Evolutionary conservation across 2,888 invertebrate genomes (phyloP).

Genomic region (Philonicus albiceps): DNA sequence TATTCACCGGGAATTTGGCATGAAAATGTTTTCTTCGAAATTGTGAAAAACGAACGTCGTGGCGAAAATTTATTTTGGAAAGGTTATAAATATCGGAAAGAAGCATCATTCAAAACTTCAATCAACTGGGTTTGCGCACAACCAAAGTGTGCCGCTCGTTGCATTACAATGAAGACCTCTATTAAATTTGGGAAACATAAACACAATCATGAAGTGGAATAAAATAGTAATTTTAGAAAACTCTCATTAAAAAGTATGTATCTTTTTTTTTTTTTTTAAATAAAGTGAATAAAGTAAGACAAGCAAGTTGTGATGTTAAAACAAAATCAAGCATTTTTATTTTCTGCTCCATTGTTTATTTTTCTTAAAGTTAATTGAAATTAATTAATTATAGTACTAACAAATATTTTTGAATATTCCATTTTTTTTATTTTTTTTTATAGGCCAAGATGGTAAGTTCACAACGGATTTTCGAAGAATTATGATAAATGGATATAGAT

Average conservation of each 20-base stretch:
- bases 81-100: slow-evolving; percentile 51
- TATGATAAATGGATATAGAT: slow-evolving; percentile 49
- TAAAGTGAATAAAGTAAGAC: background rate
- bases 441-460: background rate
- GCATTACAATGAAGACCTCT: slow-evolving; percentile 49
- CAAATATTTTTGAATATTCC: background rate
- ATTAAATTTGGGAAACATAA: slow-evolving; percentile 52
- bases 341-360: background rate
- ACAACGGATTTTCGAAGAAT: background rate
- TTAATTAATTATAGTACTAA: background rate
- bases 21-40: slow-evolving; percentile 48
- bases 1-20: slow-evolving; percentile 52
- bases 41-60: slow-evolving; percentile 50
- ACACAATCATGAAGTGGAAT: slow-evolving; percentile 51
- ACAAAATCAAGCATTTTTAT: background rate
- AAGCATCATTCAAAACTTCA: slow-evolving; percentile 52
- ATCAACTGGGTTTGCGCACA: slow-evolving; percentile 53
- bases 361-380: background rate
- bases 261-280: background rate
- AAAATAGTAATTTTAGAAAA: background rate
- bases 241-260: background rate
- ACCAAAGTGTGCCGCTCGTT: slow-evolving; percentile 51
- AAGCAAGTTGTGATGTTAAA: background rate
- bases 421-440: slow-evolving; percentile 8
- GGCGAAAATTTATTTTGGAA: slow-evolving; percentile 51